Percentiles rank a stretch among this genome's conserved stretches.
phyloP scores from a whole-genome alignment of 2,113 vertebrate genomes.

The Eira barbara region DNA sequence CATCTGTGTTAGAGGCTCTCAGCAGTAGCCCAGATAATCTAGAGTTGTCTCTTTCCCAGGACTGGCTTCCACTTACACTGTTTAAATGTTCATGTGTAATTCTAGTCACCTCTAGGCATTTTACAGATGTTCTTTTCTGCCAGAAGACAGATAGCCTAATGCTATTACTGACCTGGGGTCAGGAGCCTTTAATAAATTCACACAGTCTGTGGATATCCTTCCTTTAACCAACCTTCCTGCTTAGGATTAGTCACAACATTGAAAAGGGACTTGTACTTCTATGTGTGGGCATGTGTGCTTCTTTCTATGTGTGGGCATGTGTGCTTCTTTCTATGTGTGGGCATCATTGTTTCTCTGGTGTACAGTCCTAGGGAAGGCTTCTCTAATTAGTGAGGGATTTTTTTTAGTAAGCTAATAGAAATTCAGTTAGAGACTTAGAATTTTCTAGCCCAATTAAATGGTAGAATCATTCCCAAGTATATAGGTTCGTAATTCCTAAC shows the following conservation, averaged over 20 bases:
- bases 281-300: background rate
- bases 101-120: background rate
- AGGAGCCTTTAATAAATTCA: too few species aligned
- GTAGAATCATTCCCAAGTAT: slow-evolving; percentile 48
- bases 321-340: background rate
- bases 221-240: too few species aligned
- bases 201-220: too few species aligned
- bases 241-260: too few species aligned
- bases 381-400: background rate
- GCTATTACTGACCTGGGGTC: background rate
- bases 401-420: background rate
- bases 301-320: background rate
- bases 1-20: background rate
- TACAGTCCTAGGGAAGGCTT: slow-evolving; percentile 12
- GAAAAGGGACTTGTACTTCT: background rate
- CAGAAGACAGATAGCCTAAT: background rate
- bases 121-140: background rate
- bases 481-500: slow-evolving; percentile 34
- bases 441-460: slow-evolving; percentile 46
- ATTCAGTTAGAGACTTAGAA: background rate
- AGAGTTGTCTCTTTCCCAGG: background rate
- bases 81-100: background rate
- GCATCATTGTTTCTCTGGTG: background rate
- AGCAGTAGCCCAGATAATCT: background rate
- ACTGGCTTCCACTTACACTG: background rate